Evolutionary conservation across 2,113 vertebrate species (phyloP).

Genomic region (Phaethon lepturus): DNA sequence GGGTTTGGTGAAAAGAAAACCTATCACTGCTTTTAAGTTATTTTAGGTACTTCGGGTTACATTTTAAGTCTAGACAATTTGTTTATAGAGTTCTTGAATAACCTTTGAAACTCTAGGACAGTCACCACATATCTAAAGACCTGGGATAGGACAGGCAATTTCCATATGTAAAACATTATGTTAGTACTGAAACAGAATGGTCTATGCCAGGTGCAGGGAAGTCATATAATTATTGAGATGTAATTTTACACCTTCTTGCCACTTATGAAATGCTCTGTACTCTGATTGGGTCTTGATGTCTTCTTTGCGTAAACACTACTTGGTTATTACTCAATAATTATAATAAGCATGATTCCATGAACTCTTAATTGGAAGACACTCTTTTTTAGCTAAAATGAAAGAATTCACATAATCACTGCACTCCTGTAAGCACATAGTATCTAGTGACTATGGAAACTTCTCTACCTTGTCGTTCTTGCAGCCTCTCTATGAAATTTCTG

Average conservation of each 20-base stretch:
- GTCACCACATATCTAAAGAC: not conserved
- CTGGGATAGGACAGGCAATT: not conserved
- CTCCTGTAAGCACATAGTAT: not conserved
- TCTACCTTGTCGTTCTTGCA: not conserved
- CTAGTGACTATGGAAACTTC: not conserved
- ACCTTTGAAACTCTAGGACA: not conserved
- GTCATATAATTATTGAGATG: not conserved
- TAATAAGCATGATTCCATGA: not conserved
- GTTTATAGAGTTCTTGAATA: not conserved
- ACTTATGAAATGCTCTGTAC: not conserved
- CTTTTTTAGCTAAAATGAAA: not conserved
- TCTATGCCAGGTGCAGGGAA: not conserved
- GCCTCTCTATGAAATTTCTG: not conserved
- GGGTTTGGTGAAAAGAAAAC: not conserved
- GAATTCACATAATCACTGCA: not conserved
- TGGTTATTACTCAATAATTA: not conserved
- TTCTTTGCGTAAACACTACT: not conserved
- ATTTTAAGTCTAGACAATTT: not conserved
- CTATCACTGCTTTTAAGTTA: not conserved
- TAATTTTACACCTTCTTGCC: not conserved
- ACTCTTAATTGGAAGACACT: not conserved
- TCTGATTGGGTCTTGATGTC: not conserved
- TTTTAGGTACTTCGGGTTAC: not conserved
- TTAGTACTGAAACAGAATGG: not conserved
- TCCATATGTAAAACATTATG: not conserved